A percentile compares a stretch with the other conserved stretches of the same genome.
Evolutionary conservation across 1,140 invertebrate species (phyloP).

Genomic region (Pantala flavescens): DNA sequence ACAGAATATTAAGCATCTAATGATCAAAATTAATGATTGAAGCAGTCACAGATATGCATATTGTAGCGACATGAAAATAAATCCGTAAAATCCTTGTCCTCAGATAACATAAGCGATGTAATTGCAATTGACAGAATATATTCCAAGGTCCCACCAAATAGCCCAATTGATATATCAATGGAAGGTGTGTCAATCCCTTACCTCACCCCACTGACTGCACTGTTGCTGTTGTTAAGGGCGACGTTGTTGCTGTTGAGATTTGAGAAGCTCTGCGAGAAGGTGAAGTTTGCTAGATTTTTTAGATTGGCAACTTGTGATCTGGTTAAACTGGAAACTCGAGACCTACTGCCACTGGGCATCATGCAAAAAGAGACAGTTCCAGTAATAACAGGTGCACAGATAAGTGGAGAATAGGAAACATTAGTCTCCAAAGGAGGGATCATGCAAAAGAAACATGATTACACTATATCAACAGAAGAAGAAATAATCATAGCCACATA

Average conservation of each 20-base stretch:
- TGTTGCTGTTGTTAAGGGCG: slow-evolving; percentile 25
- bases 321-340: slow-evolving; percentile 43
- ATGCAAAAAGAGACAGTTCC: slow-evolving; percentile 1
- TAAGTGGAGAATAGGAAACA: neutral
- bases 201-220: neutral
- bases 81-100: too few relatives aligned
- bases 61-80: too few relatives aligned
- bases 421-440: neutral
- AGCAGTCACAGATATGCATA: too few relatives aligned
- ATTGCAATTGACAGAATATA: too few relatives aligned
- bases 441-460: slow-evolving; percentile 13
- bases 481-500: neutral
- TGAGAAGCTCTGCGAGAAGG: slow-evolving; percentile 38
- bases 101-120: too few relatives aligned
- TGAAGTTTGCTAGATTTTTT: slow-evolving; percentile 41
- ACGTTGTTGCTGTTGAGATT: slow-evolving; percentile 28
- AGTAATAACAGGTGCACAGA: neutral
- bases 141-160: too few relatives aligned
- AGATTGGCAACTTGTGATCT: slow-evolving; percentile 42
- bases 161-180: too few relatives aligned
- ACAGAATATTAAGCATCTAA: too few relatives aligned
- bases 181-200: slow-evolving; percentile 19
- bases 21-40: too few relatives aligned
- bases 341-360: slow-evolving; percentile 32
- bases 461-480: neutral